Evolutionary conservation across 2,797 vertebrate genomes (phyloP), one percentile per base, ranked within the genome.

Genomic region (Neoniphon sammara): DNA sequence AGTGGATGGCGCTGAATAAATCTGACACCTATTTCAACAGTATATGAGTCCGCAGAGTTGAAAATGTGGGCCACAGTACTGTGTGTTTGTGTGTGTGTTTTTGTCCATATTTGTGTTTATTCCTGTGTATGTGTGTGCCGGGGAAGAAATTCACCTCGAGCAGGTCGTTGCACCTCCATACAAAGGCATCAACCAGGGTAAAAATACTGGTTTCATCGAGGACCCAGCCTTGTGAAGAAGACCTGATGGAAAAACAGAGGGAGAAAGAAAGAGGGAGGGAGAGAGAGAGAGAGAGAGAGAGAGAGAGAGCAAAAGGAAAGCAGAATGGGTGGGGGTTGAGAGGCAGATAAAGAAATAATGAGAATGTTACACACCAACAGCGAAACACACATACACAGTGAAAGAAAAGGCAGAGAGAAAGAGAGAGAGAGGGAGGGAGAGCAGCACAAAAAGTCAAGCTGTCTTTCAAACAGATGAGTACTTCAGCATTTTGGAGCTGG

Each of bases 151-250:
- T 77, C 82, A 97, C 96, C 96, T 97, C 95, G 31, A 95, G 89
- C n/a, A 98, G 92, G 54, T 96, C 94, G 88, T 89, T 94, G 87
- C 96, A 96, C 68, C 96, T 94, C 66, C 95, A 94, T 67, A 97
- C 90, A 34, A 95, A 96, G 12, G 94, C 93, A 49, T 97, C 96
- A 30, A 95, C 87, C 73, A 94, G 88, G 53, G 94, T 93, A 46
- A 97, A 97, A 79, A 97, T 94, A 31, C 81, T 94, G 39, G 88
- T 94, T 77, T 95, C 87, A 78, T 96, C 94, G 34, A 97, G 82
- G 47, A 91, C 83, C 95, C 95, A 97, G 65, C 85, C 88, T 61
- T 82, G 90, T 12, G 27, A 59, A 31, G 95, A 96, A 80, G 85
- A 86, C 78, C 96, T 97, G 86, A 80, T 52, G 61, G 70, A 81